phyloP scores from a whole-genome alignment of 2,888 invertebrate species.

The Danaus chrysippus region DNA sequence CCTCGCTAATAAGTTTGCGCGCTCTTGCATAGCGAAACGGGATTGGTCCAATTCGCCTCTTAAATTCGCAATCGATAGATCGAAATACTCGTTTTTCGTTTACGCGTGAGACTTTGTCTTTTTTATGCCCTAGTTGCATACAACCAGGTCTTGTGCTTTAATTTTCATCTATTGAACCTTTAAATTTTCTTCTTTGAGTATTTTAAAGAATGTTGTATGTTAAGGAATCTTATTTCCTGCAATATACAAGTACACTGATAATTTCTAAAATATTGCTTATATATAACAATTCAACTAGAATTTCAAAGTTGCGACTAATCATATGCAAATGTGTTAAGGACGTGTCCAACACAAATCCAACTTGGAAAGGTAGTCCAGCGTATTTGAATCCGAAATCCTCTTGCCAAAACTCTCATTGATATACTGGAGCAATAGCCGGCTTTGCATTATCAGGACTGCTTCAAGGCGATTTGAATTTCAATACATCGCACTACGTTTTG shows the following conservation, averaged over 20 bases:
- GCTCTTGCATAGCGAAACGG: slow-evolving; percentile 70
- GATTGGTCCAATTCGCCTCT: slow-evolving; percentile 64
- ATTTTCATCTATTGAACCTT: not conserved
- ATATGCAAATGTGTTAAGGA: slow-evolving; percentile 27
- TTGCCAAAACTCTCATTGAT: slow-evolving; percentile 44
- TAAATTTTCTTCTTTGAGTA: too few species aligned
- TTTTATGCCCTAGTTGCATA: slow-evolving; percentile 30
- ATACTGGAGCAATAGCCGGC: slow-evolving; percentile 47
- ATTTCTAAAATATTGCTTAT: not conserved
- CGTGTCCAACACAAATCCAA: slow-evolving; percentile 23
- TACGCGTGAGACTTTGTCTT: slow-evolving; percentile 25
- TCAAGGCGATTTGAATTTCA: slow-evolving; percentile 51
- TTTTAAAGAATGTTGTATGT: too few species aligned
- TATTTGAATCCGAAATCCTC: slow-evolving; percentile 34
- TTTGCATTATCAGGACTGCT: slow-evolving; percentile 48
- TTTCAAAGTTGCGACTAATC: slow-evolving; percentile 11
- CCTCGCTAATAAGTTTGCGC: slow-evolving; percentile 45
- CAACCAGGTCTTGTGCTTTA: not conserved
- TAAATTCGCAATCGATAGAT: slow-evolving; percentile 61
- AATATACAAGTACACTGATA: not conserved
- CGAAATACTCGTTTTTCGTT: slow-evolving; percentile 38
- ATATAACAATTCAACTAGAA: slow-evolving; percentile 4
- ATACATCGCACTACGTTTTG: slow-evolving; percentile 34
- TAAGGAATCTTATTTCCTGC: not conserved
- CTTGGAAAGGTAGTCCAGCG: slow-evolving; percentile 22